Conservation (phyloP, 2,797 vertebrate genomes). For the Tapera naevia region DNA sequence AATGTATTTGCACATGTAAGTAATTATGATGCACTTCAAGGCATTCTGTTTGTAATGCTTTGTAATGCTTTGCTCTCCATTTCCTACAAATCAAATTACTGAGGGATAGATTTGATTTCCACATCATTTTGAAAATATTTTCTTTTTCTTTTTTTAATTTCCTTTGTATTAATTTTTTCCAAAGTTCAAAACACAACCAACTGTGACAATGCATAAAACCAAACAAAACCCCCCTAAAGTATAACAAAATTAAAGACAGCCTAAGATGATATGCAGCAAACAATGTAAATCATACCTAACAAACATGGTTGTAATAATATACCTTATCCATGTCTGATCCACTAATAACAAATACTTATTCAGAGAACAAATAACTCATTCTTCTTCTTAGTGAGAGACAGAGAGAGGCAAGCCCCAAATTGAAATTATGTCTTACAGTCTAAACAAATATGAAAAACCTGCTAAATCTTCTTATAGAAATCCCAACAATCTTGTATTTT, state of each 20-base stretch:
- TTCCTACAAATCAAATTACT: conserved; percentile 83
- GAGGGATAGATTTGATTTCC: conserved; percentile 81
- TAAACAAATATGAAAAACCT: conserved; percentile 69
- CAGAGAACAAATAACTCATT: conserved; percentile 71
- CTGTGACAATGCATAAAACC: conserved; percentile 80
- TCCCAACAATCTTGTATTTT: conserved; percentile 63
- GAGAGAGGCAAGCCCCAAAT: conserved; percentile 59
- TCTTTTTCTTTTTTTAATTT: conserved; percentile 81
- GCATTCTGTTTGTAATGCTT: conserved; percentile 80
- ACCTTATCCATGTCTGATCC: conserved; percentile 78
- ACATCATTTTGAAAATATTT: conserved; percentile 84
- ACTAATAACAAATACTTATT: conserved; percentile 77
- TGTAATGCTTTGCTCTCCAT: conserved; percentile 81
- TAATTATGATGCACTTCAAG: conserved; percentile 82
- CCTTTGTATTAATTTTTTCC: conserved; percentile 80
- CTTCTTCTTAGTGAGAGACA: conserved; percentile 61
- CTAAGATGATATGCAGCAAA: conserved; percentile 71
- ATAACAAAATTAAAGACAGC: conserved; percentile 79
- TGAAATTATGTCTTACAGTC: conserved; percentile 69
- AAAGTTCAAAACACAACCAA: conserved; percentile 79
- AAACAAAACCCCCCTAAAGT: conserved; percentile 75
- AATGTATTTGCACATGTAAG: conserved; percentile 81
- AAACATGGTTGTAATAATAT: conserved; percentile 73
- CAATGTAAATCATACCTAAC: conserved; percentile 73
- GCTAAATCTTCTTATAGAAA: conserved; percentile 69